Evolutionary conservation across 2,888 invertebrate genomes (phyloP), one percentile per base, ranked within the genome.

Genomic region (Protula sp.): DNA sequence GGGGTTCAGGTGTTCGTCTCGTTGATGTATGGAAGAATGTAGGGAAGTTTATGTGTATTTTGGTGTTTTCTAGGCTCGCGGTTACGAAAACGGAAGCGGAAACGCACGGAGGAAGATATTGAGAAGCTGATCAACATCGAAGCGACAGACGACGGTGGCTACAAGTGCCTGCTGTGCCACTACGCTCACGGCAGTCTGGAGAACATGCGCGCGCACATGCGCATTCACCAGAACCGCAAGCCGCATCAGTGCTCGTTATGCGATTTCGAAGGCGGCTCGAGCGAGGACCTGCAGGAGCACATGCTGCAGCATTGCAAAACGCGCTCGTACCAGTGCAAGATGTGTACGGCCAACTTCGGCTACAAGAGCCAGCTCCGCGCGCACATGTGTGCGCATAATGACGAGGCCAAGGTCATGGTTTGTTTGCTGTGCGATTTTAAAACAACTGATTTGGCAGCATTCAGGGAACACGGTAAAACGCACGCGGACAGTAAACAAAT

Each of bases 361-460:
- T 77, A 77, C 64, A 79, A 78, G 66, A 78, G 76, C 63, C 77
- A 77, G 55, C 68, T 78, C n/a, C 62, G 78, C n/a, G 76, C 77
- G 14, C 79, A 79, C 65, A 77, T 78, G 76, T 60, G 75, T 38
- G 75, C 74, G 4, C 76, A 76, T 61, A 72, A 70, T 56, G 76
- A 58, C 47, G 47, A 30, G 31, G 47, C 55, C 22, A 47, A 27
- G 27, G 30, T 38, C 28, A 31, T 55, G 29, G 50, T 26, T 2
- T 63, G 63, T 29, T n/a, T 28, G 30, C 9, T 29, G 29, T 60
- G 60, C 26, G 50, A 45, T 19, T 60, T 57, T 31, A 30, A 31
- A 4, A 57, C 60, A 22, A 53, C 19, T 2, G 31, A 52, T 47
- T 19, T 47, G 19, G 24, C 29, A 14, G 27, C 28, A 5, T 56